These are phyloP conservation scores for Tromatobia lineatoria DNA, from an alignment of 2,888 invertebrate species.

Conservation along the genomic window DNA sequence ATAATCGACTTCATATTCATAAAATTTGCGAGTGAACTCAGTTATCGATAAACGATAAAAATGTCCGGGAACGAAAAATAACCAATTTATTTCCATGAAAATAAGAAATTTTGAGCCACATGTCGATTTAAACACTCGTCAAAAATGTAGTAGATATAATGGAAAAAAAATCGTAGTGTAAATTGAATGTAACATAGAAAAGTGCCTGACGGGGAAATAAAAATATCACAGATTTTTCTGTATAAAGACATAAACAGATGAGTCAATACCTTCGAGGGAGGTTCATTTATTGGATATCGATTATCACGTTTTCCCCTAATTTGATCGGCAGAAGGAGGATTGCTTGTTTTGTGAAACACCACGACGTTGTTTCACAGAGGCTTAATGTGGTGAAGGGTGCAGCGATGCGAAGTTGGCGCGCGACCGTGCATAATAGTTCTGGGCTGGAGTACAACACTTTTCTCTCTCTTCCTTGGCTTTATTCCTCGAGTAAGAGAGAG, in stretches of 20 bases:
- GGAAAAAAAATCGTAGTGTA: no score
- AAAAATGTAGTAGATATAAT: no score
- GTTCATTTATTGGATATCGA: neutral
- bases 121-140: no score
- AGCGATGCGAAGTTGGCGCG: slow-evolving; percentile 46
- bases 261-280: neutral
- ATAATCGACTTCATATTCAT: no score
- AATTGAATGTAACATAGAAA: neutral
- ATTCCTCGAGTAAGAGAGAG: slow-evolving; percentile 36
- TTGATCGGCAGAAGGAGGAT: neutral
- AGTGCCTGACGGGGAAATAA: no score
- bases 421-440: slow-evolving; percentile 14
- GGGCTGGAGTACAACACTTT: slow-evolving; percentile 40
- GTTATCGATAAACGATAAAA: no score
- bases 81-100: no score
- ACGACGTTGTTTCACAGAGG: neutral
- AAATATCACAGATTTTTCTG: no score
- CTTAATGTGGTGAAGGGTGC: slow-evolving; percentile 48
- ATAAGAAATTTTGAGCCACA: no score
- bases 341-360: neutral
- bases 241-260: no score
- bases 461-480: slow-evolving; percentile 25
- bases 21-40: no score
- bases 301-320: neutral
- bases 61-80: no score